phyloP scores from a whole-genome alignment of 2,797 vertebrate genomes.

The Tympanoctomys barrerae region DNA sequence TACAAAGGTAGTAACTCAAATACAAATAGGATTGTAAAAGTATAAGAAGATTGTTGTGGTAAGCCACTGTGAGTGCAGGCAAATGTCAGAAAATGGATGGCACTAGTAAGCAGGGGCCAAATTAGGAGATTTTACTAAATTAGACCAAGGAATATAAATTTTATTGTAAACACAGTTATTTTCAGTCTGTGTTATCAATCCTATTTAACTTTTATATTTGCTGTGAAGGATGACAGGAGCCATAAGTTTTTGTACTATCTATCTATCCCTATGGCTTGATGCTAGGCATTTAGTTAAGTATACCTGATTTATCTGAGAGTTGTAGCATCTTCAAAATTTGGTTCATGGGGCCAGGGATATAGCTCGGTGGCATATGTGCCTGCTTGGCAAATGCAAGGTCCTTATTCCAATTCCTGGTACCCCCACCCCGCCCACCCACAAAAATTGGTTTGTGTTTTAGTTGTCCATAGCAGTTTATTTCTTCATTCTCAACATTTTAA shows the following conservation, averaged over 20 bases:
- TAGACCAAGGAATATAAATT: not conserved
- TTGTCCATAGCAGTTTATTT: slow-evolving; percentile 25
- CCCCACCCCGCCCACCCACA: not conserved
- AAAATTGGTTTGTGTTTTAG: not conserved
- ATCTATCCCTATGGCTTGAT: not conserved
- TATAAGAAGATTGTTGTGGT: not conserved
- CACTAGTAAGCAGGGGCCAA: not conserved
- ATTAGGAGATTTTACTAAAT: not conserved
- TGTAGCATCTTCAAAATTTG: not conserved
- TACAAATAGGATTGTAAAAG: not conserved
- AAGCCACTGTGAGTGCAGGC: not conserved
- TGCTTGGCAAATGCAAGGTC: too few species aligned
- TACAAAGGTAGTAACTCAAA: not conserved
- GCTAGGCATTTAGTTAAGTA: not conserved
- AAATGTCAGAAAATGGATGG: not conserved
- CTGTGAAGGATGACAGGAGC: not conserved
- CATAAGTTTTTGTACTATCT: not conserved
- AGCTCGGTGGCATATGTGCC: too few species aligned
- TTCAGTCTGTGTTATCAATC: not conserved
- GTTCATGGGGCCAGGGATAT: not conserved
- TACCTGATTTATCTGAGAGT: not conserved
- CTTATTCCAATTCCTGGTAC: too few species aligned
- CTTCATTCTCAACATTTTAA: slow-evolving; percentile 36
- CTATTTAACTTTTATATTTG: not conserved
- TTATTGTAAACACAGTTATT: slow-evolving; percentile 34